Evolutionary conservation across 2,113 vertebrate genomes (phyloP).

Genomic region (Hyla sarda): DNA sequence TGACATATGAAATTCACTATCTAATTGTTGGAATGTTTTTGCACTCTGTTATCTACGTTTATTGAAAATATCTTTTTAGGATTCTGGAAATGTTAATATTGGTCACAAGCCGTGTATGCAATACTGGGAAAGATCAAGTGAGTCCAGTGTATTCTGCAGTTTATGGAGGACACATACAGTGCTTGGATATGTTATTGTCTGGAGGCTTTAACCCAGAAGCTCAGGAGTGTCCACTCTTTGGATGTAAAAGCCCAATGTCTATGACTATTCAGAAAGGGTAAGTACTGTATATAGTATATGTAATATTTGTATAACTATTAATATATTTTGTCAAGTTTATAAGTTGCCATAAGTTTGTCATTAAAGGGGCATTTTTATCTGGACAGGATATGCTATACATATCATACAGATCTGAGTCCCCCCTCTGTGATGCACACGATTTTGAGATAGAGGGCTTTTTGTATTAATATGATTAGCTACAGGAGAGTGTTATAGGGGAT

Average conservation of each 20-base stretch:
- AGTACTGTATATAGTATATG: too few species aligned
- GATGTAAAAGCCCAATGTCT: slow-evolving; percentile 79
- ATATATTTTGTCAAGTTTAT: too few species aligned
- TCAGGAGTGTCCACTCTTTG: slow-evolving; percentile 78
- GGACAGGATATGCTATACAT: too few species aligned
- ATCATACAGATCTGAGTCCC: too few species aligned
- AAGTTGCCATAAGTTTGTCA: too few species aligned
- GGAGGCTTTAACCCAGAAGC: slow-evolving; percentile 87
- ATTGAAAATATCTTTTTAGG: slow-evolving; percentile 64
- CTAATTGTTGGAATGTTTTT: background rate
- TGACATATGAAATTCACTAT: background rate
- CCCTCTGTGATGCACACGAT: too few species aligned
- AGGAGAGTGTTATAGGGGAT: too few species aligned
- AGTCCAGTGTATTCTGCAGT: slow-evolving; percentile 92
- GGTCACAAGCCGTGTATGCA: slow-evolving; percentile 77
- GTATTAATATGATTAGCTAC: too few species aligned
- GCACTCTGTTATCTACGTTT: background rate
- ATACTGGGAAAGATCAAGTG: slow-evolving; percentile 76
- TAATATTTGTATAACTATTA: too few species aligned
- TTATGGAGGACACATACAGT: slow-evolving; percentile 69
- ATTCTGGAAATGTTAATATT: slow-evolving; percentile 77
- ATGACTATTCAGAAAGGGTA: slow-evolving; percentile 76
- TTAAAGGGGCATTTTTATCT: too few species aligned
- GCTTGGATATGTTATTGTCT: slow-evolving; percentile 77
- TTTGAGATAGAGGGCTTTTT: too few species aligned